A percentile compares a stretch with the other conserved stretches of the same genome.
Conservation (phyloP, 2,797 vertebrate genomes). For the Artibeus jamaicensis region DNA sequence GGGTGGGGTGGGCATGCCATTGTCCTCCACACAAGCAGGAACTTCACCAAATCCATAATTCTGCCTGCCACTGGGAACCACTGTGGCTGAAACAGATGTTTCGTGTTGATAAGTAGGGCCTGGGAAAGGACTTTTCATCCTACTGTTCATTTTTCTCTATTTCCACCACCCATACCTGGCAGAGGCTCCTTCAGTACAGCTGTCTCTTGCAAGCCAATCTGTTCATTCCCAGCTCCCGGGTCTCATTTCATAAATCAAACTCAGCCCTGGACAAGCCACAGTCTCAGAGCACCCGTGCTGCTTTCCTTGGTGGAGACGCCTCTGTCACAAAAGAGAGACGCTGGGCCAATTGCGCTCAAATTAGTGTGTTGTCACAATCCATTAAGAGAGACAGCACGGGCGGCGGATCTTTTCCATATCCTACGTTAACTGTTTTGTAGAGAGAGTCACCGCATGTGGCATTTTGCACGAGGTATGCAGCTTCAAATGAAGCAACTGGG, state of each 20-base stretch:
- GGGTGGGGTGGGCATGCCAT: not conserved
- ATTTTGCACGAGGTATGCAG: slow-evolving; percentile 58
- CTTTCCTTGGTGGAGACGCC: slow-evolving; percentile 44
- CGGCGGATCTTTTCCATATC: not conserved
- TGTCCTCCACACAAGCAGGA: slow-evolving; percentile 56
- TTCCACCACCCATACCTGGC: slow-evolving; percentile 73
- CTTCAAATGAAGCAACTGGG: slow-evolving; percentile 67
- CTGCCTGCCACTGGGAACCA: slow-evolving; percentile 72
- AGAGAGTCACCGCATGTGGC: not conserved
- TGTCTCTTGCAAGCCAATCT: slow-evolving; percentile 76
- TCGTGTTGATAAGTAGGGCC: slow-evolving; percentile 80
- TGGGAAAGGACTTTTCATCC: slow-evolving; percentile 76
- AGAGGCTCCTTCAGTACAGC: slow-evolving; percentile 64
- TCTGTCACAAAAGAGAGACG: slow-evolving; percentile 46
- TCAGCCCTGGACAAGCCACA: slow-evolving; percentile 46
- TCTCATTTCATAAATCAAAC: slow-evolving; percentile 75
- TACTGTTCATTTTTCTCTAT: slow-evolving; percentile 73
- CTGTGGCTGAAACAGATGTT: slow-evolving; percentile 83
- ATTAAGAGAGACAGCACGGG: slow-evolving; percentile 68
- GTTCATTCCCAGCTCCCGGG: slow-evolving; percentile 67
- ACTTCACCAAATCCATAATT: slow-evolving; percentile 57
- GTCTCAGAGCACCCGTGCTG: slow-evolving; percentile 63
- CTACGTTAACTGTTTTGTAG: slow-evolving; percentile 34
- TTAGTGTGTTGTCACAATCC: slow-evolving; percentile 58
- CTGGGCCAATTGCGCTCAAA: slow-evolving; percentile 65